Conservation (phyloP, 1,140 invertebrate genomes). For the Sinella curviseta region DNA sequence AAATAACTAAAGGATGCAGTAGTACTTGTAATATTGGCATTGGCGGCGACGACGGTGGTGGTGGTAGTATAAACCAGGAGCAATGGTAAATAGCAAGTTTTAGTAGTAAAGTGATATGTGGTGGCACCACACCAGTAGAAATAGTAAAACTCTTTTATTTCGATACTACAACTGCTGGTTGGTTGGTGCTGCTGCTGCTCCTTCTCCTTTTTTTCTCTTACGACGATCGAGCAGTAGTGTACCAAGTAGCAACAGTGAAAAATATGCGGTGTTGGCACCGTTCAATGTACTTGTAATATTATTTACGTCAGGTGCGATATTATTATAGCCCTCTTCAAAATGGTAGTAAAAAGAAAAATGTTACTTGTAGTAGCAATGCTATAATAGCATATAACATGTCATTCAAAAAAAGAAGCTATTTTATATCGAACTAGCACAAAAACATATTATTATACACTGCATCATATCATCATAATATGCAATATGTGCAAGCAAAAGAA, state of each 20-base stretch:
- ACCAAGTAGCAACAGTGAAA: not conserved
- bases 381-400: slow-evolving; percentile 6
- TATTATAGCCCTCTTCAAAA: not conserved
- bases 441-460: not conserved
- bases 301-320: slow-evolving; percentile 14
- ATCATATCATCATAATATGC: not conserved
- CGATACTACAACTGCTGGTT: too few relatives aligned
- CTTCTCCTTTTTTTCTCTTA: too few relatives aligned
- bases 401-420: not conserved
- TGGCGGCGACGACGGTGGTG: too few relatives aligned
- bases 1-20: not conserved
- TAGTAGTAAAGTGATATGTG: too few relatives aligned
- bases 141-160: too few relatives aligned
- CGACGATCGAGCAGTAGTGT: not conserved
- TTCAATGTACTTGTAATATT: slow-evolving; percentile 15
- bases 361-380: not conserved
- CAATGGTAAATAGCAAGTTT: too few relatives aligned
- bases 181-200: too few relatives aligned
- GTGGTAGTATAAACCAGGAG: not conserved
- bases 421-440: not conserved
- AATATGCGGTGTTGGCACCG: slow-evolving; percentile 14
- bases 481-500: not conserved
- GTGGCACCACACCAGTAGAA: too few relatives aligned
- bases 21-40: too few relatives aligned
- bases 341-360: not conserved